Base-by-base conservation (phyloP, 2,113 vertebrate species). In the Gopherus flavomarginatus region DNA sequence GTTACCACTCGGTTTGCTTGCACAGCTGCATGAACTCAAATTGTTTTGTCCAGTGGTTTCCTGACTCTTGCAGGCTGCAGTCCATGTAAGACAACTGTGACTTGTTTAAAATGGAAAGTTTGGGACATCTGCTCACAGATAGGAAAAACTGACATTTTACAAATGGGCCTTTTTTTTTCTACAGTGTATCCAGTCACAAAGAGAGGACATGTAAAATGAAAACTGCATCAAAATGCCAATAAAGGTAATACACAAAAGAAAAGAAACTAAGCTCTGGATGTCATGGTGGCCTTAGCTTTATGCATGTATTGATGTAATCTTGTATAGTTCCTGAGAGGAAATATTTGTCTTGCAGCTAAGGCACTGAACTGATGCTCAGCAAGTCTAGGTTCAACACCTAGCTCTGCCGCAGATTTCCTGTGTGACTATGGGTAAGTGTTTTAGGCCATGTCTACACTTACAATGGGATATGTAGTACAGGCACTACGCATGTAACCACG, bases 141-240 rank as follows among this genome's bases (percentile, higher is more conserved):
- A 53, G 62, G 42, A 42, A 42, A 42, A 42, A 42, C 42, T 42
- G 42, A 42, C 42, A 42, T 42, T 42, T 42, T 42, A 42, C 42
- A 42, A 42, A 42, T 42, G 42, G 42, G 42, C 42, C 42, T 42
- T 42, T 42, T 69, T 14, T 47, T 38, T 38, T 72, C 35, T 72
- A 62, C 29, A 62, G n/a, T 72, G 81, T 52, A 49, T 69, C 47
- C 54, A 52, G 80, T 54, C 0, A 29, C 53, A 11, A 54, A 86
- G 89, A 52, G 56, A 44, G 0, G 1, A 53, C 79, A 81, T 26
- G 44, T 86, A 80, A 82, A 86, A 4, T 50, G 83, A 81, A 56
- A 7, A 0, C 0, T 0, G 0, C 49, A n/a, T 86, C 90, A 84
- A 78, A 87, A 85, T 62, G 49, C 29, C 54, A 38, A 0, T 16